A percentile compares a stretch with the other conserved stretches of the same genome.
Evolutionary conservation across 2,888 invertebrate genomes (phyloP).

Genomic region (Beris morrisii): DNA sequence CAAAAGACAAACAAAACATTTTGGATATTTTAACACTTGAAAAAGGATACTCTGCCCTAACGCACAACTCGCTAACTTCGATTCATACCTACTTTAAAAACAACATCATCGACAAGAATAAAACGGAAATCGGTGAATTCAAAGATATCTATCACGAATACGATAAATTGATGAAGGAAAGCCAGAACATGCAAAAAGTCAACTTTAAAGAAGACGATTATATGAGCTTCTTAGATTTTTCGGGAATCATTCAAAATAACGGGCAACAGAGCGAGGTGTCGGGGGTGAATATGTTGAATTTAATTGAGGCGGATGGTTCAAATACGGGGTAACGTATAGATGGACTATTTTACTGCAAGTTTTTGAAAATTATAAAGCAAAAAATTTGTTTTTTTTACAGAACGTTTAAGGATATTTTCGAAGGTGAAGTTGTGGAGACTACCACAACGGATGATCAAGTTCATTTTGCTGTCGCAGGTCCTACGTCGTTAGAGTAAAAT

Average conservation of each 20-base stretch:
- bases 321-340: constrained; percentile 3
- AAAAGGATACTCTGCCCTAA: constrained; percentile 49
- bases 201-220: constrained; percentile 52
- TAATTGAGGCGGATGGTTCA: constrained; percentile 12
- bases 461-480: constrained; percentile 14
- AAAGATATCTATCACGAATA: constrained; percentile 52
- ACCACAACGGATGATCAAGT: constrained; percentile 26
- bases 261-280: constrained; percentile 34
- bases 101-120: constrained; percentile 51
- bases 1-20: constrained; percentile 42
- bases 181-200: constrained; percentile 52
- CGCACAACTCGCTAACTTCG: constrained; percentile 50
- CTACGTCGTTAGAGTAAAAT: background rate
- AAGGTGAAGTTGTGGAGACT: constrained; percentile 32
- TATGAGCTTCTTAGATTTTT: constrained; percentile 51
- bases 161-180: constrained; percentile 55
- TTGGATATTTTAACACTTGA: constrained; percentile 47
- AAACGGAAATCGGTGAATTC: constrained; percentile 51
- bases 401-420: constrained; percentile 28
- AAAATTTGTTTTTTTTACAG: constrained; percentile 4
- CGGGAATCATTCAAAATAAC: constrained; percentile 34
- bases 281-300: constrained; percentile 27
- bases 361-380: background rate
- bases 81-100: constrained; percentile 55
- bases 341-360: no score